Conservation (phyloP, 1,140 invertebrate genomes). For the Drosophila ananassae region DNA sequence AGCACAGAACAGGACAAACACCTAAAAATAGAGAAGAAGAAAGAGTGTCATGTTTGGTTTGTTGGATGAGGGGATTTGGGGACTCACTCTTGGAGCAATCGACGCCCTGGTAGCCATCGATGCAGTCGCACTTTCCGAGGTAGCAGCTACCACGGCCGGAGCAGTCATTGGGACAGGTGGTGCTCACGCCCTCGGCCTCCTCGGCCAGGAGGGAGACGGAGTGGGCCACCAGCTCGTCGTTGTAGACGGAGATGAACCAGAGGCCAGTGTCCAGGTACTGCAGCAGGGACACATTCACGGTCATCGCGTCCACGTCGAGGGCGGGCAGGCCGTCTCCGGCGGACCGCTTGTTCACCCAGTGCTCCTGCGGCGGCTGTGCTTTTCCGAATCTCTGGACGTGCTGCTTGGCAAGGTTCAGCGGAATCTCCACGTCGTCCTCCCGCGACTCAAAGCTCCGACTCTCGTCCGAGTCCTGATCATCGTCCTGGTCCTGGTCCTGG, state of each 20-base stretch:
- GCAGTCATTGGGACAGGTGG: conserved; percentile 97
- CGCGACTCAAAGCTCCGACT: conserved; percentile 31
- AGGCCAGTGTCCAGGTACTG: conserved; percentile 96
- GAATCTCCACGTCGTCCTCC: conserved; percentile 70
- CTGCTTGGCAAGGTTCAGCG: conserved; percentile 60
- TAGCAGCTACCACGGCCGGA: conserved; percentile 97
- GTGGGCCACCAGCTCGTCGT: conserved; percentile 94
- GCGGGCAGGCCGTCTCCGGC: conserved; percentile 71
- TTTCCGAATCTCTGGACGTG: conserved; percentile 42
- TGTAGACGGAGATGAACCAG: conserved; percentile 98
- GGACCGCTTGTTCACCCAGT: conserved; percentile 63
- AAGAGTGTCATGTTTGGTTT: not conserved
- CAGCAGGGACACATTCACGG: conserved; percentile 92
- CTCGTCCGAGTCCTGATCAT: conserved; percentile 25
- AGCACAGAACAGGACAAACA: conserved; percentile 98
- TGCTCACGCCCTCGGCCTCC: conserved; percentile 93
- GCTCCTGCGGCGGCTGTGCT: conserved; percentile 2
- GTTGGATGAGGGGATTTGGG: not conserved
- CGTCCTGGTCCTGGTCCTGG: conserved; percentile 9
- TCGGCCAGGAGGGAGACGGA: conserved; percentile 91
- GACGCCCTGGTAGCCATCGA: conserved; percentile 95
- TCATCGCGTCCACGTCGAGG: conserved; percentile 87
- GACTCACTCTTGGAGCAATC: conserved; percentile 96
- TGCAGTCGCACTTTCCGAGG: conserved; percentile 97
- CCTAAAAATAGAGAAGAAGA: conserved; percentile 84